phyloP scores from a whole-genome alignment of 2,888 invertebrate species.

The Nomada hirtipes region DNA sequence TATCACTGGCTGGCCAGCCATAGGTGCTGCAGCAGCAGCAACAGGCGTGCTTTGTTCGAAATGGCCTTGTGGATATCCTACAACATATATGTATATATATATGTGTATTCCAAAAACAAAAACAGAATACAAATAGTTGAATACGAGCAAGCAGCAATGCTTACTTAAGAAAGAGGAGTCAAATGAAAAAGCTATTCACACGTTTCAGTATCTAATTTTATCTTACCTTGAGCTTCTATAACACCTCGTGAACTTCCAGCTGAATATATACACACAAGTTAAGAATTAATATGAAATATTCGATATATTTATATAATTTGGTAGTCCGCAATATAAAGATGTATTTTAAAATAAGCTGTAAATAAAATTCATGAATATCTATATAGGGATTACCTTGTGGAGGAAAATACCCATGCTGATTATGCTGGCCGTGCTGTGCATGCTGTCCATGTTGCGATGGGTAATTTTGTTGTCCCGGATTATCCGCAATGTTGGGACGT shows the following conservation, averaged over 20 bases:
- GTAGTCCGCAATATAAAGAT: neutral
- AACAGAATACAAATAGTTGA: neutral
- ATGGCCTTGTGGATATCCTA: constrained; percentile 80
- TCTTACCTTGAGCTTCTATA: constrained; percentile 83
- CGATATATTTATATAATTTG: constrained; percentile 12
- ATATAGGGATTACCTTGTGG: constrained; percentile 77
- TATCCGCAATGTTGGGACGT: constrained; percentile 83
- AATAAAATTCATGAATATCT: neutral
- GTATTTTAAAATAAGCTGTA: neutral
- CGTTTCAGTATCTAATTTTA: constrained; percentile 4
- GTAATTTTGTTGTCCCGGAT: constrained; percentile 77
- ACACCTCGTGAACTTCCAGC: constrained; percentile 83
- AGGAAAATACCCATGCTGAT: constrained; percentile 79
- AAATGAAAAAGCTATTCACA: constrained; percentile 16
- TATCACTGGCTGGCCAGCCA: constrained; percentile 80
- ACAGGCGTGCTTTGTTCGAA: constrained; percentile 81
- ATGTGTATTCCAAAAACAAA: neutral
- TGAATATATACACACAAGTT: constrained; percentile 76
- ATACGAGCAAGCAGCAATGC: neutral
- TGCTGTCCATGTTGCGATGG: constrained; percentile 79
- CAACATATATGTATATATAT: neutral
- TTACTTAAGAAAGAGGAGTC: neutral
- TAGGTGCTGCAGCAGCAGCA: constrained; percentile 75
- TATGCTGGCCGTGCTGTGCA: constrained; percentile 69
- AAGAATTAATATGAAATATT: constrained; percentile 62